Evolutionary conservation across 2,113 vertebrate genomes (phyloP).

Genomic region (Scolopax mira): DNA sequence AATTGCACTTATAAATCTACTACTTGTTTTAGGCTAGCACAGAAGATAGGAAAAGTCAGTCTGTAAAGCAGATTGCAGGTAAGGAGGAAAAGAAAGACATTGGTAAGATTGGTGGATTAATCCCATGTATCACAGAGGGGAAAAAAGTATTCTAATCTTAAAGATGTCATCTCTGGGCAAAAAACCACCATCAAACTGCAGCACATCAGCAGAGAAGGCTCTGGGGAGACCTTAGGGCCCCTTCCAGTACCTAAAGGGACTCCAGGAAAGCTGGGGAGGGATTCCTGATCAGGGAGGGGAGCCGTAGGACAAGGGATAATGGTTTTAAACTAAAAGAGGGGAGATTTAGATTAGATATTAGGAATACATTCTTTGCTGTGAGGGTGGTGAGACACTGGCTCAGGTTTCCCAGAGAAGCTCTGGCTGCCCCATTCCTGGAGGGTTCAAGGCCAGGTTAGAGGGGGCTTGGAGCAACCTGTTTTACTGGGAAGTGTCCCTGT

Average conservation of each 20-base stretch:
- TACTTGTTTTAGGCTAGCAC: neutral
- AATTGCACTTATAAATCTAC: rapidly evolving
- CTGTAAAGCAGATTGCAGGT: neutral
- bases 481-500: neutral
- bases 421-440: neutral
- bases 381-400: neutral
- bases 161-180: neutral
- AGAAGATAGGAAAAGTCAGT: neutral
- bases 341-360: neutral
- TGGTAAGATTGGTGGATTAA: rapidly evolving
- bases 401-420: neutral
- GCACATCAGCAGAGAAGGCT: neutral
- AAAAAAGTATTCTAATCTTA: neutral
- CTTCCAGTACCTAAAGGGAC: neutral
- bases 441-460: neutral
- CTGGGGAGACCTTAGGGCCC: neutral
- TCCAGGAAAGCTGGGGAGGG: neutral
- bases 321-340: neutral
- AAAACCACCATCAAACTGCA: rapidly evolving
- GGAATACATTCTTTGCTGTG: neutral
- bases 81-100: neutral
- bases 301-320: neutral
- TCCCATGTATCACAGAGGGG: neutral
- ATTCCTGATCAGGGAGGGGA: neutral
- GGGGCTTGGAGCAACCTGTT: neutral